Evolutionary conservation across 2,797 vertebrate genomes (phyloP), one percentile per base, ranked within the genome.

Genomic region (Microctenopoma stevenorrisi): DNA sequence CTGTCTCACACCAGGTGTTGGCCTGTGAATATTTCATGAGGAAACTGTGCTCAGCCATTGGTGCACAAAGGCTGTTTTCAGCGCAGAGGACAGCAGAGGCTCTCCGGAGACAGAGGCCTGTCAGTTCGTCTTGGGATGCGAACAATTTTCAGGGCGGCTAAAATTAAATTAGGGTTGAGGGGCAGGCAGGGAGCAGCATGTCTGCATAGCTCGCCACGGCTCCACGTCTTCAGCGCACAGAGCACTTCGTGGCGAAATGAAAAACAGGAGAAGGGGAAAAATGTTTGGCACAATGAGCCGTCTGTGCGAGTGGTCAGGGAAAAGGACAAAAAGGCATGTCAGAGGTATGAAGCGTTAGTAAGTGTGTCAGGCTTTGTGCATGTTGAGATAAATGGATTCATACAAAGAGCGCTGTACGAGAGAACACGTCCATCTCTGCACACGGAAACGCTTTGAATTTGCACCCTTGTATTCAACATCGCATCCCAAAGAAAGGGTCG

Each of bases 11-110:
- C 92, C 91, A 93, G 93, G 93, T 94, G 93, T 89, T 56, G 48
- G 87, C 58, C 84, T 78, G 85, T 93, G 87, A 93, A 94, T 92
- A 91, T 92, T 92, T 92, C 87, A 93, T 92, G 83, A 91, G 82
- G 64, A 84, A 79, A 85, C 74, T 51, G 79, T 79, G 85, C 85
- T 61, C 53, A 28, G 84, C 87, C 68, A 63, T 81, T 54, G 77
- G 58, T 51, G 47, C 82, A 92, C 88, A 92, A 91, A 94, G 87
- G 62, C 73, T 43, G 81, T 76, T 82, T 91, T 93, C 82, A 88
- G 65, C 12, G 62, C 53, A 52, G 30, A 14, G 59, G 75, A 86
- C 88, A 76, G 88, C 74, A 61, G 74, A 59, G 59, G 69, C 68
- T 70, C 81, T 75, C 76, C 79, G 81, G 70, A 89, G 89, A 93